Conservation (phyloP, 2,888 invertebrate genomes). For the Cataglyphis rosenhaueri region DNA sequence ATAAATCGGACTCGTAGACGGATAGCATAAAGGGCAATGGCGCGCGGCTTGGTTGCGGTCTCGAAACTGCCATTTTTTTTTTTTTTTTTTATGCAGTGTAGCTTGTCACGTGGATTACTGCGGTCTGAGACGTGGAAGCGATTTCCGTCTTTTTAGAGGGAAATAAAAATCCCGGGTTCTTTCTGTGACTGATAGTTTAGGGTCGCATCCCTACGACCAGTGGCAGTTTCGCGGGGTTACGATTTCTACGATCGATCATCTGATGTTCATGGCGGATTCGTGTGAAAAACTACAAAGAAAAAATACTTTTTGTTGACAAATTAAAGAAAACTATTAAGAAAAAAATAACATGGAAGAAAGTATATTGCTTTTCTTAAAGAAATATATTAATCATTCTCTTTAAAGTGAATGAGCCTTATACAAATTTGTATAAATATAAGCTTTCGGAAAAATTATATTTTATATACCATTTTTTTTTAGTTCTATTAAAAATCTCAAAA, state of each 20-base stretch:
- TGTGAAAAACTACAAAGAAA: background rate
- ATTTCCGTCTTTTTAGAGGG: constrained; percentile 33
- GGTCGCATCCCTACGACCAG: background rate
- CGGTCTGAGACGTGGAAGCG: constrained; percentile 2
- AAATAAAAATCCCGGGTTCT: constrained; percentile 24
- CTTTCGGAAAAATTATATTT: background rate
- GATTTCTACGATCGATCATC: background rate
- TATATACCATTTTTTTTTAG: background rate
- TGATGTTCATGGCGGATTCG: background rate
- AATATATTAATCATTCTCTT: background rate
- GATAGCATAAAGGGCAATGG: constrained; percentile 18
- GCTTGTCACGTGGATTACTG: constrained; percentile 28
- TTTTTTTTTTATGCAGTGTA: constrained; percentile 18
- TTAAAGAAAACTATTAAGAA: background rate
- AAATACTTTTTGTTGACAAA: background rate
- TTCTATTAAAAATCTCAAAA: background rate
- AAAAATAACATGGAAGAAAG: background rate
- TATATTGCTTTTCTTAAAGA: background rate
- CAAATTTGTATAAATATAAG: background rate
- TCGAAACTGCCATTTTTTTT: constrained; percentile 27
- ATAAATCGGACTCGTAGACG: constrained; percentile 19
- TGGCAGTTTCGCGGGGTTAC: background rate
- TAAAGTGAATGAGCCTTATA: background rate
- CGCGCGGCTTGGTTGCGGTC: constrained; percentile 30
- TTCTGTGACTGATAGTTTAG: background rate